These are phyloP conservation scores for Ctenopoma multispine DNA, from an alignment of 2,797 vertebrate species.

Conservation along the genomic window DNA sequence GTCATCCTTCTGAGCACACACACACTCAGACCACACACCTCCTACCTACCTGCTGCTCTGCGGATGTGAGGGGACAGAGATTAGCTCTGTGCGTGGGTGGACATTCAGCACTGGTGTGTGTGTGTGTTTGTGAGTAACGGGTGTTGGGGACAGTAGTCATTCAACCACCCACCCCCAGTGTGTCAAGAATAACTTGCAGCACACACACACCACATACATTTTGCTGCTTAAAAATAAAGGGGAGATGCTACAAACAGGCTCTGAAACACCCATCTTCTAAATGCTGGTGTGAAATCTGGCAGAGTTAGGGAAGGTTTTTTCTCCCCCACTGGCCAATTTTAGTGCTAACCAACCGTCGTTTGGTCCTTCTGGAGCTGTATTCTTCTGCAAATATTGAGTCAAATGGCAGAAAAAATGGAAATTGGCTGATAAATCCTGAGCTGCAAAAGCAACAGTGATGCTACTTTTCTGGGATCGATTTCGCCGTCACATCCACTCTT, in stretches of 20 bases:
- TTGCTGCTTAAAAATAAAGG: conserved; percentile 22
- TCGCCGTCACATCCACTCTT: not conserved
- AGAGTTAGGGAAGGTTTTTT: conserved; percentile 16
- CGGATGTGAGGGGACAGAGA: conserved; percentile 68
- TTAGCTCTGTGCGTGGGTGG: conserved; percentile 54
- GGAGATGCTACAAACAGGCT: conserved; percentile 10
- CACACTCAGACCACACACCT: conserved; percentile 61
- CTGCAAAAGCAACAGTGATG: conserved; percentile 1
- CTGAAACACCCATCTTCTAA: conserved; percentile 11
- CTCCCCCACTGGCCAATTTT: not conserved
- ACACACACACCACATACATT: conserved; percentile 12
- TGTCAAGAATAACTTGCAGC: conserved; percentile 57
- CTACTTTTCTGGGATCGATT: not conserved
- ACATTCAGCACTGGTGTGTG: conserved; percentile 38
- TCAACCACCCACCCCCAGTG: conserved; percentile 61
- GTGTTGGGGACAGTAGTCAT: conserved; percentile 71
- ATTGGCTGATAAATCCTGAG: conserved; percentile 8
- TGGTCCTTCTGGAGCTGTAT: conserved; percentile 26
- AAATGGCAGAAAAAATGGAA: not conserved
- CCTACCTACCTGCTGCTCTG: conserved; percentile 76
- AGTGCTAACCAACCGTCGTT: conserved; percentile 2
- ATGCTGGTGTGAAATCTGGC: not conserved
- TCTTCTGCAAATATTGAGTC: conserved; percentile 29
- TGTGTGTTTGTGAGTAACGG: conserved; percentile 42
- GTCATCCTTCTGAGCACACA: conserved; percentile 53